Base-by-base conservation (phyloP, 1,140 invertebrate genomes). In the Aphelenchoides besseyi region DNA sequence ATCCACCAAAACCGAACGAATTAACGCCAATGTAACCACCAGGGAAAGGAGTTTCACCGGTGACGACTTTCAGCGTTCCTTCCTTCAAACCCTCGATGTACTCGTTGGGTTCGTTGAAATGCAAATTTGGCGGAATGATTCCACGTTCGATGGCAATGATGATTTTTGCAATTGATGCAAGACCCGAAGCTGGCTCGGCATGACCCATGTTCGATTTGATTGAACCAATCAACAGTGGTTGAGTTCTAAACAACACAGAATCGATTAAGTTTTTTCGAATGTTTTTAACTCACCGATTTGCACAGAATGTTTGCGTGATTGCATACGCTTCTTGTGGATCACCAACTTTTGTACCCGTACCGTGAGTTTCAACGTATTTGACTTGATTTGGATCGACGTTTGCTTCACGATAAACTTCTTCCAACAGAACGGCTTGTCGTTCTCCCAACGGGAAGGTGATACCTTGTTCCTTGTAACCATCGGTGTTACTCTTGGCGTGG, bases 181-280 rank as follows among this genome's bases (percentile, higher is more conserved):
- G 85, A 70, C 93, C 93, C 36, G 94, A 96, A 0, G 93, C 92
- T 2, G 94, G 91, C 85, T 98, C 95, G 2, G 94, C 90, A 81
- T 98, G 95, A 0, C 95, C 95, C 92, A 97, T 95, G 85, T 97
- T 98, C 0, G 92, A 94, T 84, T 98, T 98, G 0, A 96, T 91
- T 0, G 94, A 96, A 1, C 95, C 95, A 80, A 98, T 90, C 1
- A 95, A 84, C 23, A 98, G 86, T 1, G 94, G 92, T 0, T 85
- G 86, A 9, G 89, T 87, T 5, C 95, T 79, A 23, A 57, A 71
- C 70, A 71, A n/a, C n/a, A n/a, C 32, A 23, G 73, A 2, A 75
- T 75, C 30, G 12, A 75, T 41, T 55, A 23, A 48, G 41, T 48
- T 12, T 12, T 16, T 9, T 9, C n/a, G 26, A 36, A 9, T 35